Evolutionary conservation across 2,888 invertebrate genomes (phyloP), one percentile per base, ranked within the genome.

Genomic region (Anagyrus pseudococci): DNA sequence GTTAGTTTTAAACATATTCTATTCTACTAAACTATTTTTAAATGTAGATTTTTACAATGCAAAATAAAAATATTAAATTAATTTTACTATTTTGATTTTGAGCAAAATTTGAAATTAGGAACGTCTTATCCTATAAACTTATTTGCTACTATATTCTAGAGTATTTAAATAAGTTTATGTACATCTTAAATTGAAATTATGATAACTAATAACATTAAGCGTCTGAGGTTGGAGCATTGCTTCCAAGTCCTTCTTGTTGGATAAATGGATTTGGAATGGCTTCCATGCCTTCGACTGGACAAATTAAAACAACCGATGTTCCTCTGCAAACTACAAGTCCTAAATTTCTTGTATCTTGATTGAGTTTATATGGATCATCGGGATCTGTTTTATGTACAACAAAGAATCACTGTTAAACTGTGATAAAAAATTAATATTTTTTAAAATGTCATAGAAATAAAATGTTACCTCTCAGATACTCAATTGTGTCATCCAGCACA

Each of bases 211-310:
- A 7, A 29, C 29, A 10, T 7, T 29, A 7, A 29, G 29, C 29
- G 10, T 29, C 29, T 7, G n/a, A n/a, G n/a, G n/a, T n/a, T n/a
- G 29, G 29, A 7, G 29, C 29, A 29, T 15, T 37, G 33, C 33
- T 8, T 37, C 13, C 8, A 4, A 8, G 4, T 8, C 33, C 33
- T 15, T 95, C 94, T 79, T 96, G 96, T 56, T 93, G 91, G 67
- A 97, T 90, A 81, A 99, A 99, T 57, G 99, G 99, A 84, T 99
- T 99, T 60, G 95, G 92, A 81, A 99, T 99, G n/a, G 95, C 91
- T 82, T 99, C 99, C 93, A 98, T 97, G 8, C 98, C 98, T 77
- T 99, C 99, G 76, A 96, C 91, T 0, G 99, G 99, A 79, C 98
- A 98, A 73, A 99, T 96, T 23, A 99, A 86, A 4, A 98, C 97